Conservation (phyloP, 1,140 invertebrate species). For the Araneus ventricosus region DNA sequence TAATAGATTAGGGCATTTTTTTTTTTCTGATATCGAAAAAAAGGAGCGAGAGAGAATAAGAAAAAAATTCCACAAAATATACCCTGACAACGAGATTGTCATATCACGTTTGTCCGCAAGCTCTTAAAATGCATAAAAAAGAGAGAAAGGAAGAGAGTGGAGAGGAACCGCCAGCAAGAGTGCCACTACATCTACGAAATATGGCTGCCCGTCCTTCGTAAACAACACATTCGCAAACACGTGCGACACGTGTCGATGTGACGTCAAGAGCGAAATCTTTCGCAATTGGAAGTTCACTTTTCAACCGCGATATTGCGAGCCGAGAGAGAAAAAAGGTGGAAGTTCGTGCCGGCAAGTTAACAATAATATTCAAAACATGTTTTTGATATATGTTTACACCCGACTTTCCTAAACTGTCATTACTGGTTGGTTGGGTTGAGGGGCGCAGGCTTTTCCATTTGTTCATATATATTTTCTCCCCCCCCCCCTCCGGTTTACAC, state of each 20-base stretch:
- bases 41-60: not conserved
- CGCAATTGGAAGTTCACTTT: conserved; percentile 7
- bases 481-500: not conserved
- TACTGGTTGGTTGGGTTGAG: not conserved
- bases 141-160: not conserved
- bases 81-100: conserved; percentile 28
- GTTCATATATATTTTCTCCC: too few relatives aligned
- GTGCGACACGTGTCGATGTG: conserved; percentile 53
- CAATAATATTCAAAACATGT: conserved; percentile 44
- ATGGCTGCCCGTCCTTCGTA: conserved; percentile 46
- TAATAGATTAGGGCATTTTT: not conserved
- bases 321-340: not conserved
- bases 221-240: conserved; percentile 65
- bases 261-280: conserved; percentile 27
- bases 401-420: conserved; percentile 26
- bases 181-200: conserved; percentile 43
- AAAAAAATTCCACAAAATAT: not conserved
- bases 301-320: not conserved
- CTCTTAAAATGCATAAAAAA: not conserved
- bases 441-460: not conserved
- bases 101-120: conserved; percentile 37
- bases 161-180: not conserved
- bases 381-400: not conserved
- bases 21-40: not conserved
- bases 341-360: not conserved